A percentile compares a stretch with the other conserved stretches of the same genome.
phyloP scores from a whole-genome alignment of 2,113 vertebrate species.

The Chionodraco myersi region DNA sequence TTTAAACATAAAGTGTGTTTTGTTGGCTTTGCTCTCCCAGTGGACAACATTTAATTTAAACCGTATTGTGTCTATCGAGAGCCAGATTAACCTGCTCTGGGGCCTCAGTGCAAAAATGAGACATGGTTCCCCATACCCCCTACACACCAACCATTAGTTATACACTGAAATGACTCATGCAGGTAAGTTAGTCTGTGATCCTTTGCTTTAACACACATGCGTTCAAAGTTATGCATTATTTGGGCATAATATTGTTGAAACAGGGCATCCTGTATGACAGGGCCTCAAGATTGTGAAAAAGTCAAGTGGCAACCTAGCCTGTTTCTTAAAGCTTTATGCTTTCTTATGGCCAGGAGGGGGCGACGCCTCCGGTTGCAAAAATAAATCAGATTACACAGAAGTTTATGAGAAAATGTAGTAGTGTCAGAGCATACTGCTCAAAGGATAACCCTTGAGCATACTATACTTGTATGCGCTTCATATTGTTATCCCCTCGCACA shows the following conservation, averaged over 20 bases:
- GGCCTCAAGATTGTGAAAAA: not conserved
- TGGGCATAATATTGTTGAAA: no score
- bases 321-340: no score
- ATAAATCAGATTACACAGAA: not conserved
- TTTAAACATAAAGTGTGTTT: not conserved
- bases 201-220: not conserved
- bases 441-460: not conserved
- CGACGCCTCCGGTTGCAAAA: no score
- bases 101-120: not conserved
- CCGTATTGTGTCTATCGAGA: not conserved
- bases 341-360: no score
- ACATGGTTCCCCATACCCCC: not conserved
- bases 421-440: not conserved
- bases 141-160: not conserved
- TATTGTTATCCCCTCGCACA: not conserved
- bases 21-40: not conserved
- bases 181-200: not conserved
- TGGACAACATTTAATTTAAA: not conserved
- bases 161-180: not conserved
- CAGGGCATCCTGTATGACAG: not conserved
- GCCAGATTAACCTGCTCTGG: not conserved
- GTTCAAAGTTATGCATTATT: not conserved
- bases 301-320: no score
- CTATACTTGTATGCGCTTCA: not conserved
- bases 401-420: no score